Evolutionary conservation across 2,888 invertebrate species (phyloP), one percentile per base, ranked within the genome.

Genomic region (Drosophila ustulata): DNA sequence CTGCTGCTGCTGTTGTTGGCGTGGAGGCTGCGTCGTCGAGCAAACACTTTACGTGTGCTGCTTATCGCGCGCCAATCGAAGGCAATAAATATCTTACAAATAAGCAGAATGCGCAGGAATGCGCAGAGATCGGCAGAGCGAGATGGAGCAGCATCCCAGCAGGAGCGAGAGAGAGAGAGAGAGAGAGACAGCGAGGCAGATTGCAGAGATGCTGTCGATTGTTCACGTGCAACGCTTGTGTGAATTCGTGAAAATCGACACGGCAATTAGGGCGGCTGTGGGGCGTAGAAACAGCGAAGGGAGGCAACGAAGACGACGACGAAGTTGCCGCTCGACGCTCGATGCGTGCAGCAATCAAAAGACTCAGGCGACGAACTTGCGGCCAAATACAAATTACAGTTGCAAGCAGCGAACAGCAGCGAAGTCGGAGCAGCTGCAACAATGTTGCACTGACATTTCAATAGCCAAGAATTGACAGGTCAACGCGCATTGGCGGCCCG

Each of bases 61-160:
- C 89, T 91, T 92, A 92, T 92, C 92, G 89, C 82, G 86, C 84
- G 80, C 82, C 91, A 91, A 92, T 92, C 92, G 90, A 90, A 90
- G 91, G 92, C 92, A 92, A 92, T 92, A 92, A 92, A 92, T 92
- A 92, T 92, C 91, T 92, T 92, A 92, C 92, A 92, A 92, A 92
- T 92, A 92, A 91, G 91, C 91, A 91, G 90, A 92, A 91, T 91
- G 92, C 91, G 91, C 90, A 89, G 91, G 91, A 91, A 91, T 91
- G 89, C 87, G 49, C 51, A 34, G 32, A 62, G 30, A 47, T 18
- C 25, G 4, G 3, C n/a, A 55, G 61, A 52, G 9, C 30, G 26
- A 23, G 18, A 13, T 8, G 11, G 28, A 25, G 32, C 26, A 18
- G 18, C 18, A 18, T 18, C 18, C 8, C 32, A 34, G 32, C 32